These are phyloP conservation scores for Amphimedon queenslandica DNA, from an alignment of 37 sponge, comb jelly and placozoan species.

Conservation along the genomic window DNA sequence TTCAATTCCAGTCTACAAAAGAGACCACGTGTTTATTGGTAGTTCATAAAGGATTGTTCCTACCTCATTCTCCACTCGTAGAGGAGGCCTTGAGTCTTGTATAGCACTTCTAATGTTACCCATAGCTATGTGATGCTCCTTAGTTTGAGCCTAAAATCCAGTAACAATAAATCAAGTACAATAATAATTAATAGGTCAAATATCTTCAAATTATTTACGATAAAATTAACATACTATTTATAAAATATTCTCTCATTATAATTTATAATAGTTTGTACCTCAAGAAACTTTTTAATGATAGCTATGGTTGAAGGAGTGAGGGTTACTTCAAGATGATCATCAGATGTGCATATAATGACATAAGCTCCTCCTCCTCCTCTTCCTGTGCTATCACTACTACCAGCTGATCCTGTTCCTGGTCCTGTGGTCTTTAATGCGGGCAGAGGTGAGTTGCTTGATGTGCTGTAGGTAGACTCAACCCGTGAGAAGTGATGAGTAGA, in stretches of 20 bases:
- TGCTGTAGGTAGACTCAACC: too few species aligned
- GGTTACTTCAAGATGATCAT: constrained; percentile 22
- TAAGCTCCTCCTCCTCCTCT: background rate
- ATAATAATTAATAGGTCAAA: too few species aligned
- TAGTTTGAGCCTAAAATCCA: too few species aligned
- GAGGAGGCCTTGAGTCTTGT: background rate
- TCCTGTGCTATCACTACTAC: background rate
- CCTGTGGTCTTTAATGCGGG: too few species aligned
- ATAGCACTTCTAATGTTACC: background rate
- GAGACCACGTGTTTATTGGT: too few species aligned
- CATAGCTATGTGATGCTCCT: background rate
- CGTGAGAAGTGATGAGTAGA: too few species aligned
- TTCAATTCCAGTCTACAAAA: constrained; percentile 6
- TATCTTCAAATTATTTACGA: too few species aligned
- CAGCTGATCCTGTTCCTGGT: background rate
- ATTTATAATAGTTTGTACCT: background rate
- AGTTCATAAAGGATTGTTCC: too few species aligned
- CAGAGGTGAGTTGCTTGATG: too few species aligned
- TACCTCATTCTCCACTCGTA: constrained; percentile 15
- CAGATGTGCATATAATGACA: constrained; percentile 3
- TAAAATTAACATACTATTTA: too few species aligned
- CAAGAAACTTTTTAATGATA: background rate
- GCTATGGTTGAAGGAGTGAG: constrained; percentile 9
- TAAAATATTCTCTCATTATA: background rate
- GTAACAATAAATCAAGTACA: too few species aligned